Evolutionary conservation across 2,113 vertebrate genomes (phyloP).

Genomic region (Clarias macrocephalus): DNA sequence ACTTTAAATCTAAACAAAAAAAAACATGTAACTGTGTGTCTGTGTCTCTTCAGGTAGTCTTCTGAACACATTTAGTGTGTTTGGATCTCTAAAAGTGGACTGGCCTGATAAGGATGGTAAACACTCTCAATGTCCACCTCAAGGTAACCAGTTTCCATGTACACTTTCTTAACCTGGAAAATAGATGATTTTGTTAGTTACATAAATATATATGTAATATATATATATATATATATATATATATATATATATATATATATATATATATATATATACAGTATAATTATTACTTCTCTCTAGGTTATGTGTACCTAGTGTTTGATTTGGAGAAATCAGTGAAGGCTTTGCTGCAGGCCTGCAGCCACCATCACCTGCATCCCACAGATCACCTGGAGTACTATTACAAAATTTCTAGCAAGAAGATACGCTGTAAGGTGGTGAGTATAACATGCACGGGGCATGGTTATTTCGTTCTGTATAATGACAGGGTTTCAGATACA

Average conservation of each 20-base stretch:
- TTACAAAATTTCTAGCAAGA: conserved; percentile 97
- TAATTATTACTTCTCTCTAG: conserved; percentile 60
- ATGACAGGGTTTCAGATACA: background rate
- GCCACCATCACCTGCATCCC: conserved; percentile 86
- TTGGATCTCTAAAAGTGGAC: conserved; percentile 93
- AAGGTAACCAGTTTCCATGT: conserved; percentile 86
- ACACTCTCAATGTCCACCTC: conserved; percentile 97
- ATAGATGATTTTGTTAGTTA: background rate
- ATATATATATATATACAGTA: background rate
- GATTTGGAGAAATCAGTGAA: conserved; percentile 94
- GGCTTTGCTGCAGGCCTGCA: conserved; percentile 90
- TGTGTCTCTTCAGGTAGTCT: conserved; percentile 79
- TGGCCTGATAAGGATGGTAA: conserved; percentile 99
- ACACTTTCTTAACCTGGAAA: background rate
- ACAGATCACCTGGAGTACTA: conserved; percentile 91
- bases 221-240: background rate
- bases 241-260: background rate
- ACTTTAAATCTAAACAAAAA: background rate
- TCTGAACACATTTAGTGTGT: conserved; percentile 93
- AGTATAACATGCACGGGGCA: conserved; percentile 55
- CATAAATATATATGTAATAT: no score
- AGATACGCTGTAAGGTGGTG: conserved; percentile 97
- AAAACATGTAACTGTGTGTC: background rate
- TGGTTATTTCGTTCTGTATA: no score
- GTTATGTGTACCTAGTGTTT: conserved; percentile 97